These are phyloP conservation scores for Apis dorsata DNA, from an alignment of 1,140 invertebrate genomes.

Conservation along the genomic window DNA sequence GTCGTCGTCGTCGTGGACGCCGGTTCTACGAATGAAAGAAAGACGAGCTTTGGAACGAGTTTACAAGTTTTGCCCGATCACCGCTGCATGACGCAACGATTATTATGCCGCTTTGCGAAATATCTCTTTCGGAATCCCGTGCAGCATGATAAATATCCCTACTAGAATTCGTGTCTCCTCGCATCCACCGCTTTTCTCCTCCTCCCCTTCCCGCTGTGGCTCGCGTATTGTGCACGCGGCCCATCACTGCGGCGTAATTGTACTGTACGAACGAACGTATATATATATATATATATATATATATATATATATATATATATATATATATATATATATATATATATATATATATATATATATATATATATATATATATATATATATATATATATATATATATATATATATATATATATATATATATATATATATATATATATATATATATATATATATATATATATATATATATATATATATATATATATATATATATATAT, in stretches of 20 bases:
- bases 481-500: too few species aligned
- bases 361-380: too few species aligned
- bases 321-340: too few species aligned
- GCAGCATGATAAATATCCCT: constrained; percentile 9
- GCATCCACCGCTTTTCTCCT: neutral
- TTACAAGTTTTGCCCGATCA: constrained; percentile 8
- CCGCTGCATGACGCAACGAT: constrained; percentile 14
- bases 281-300: too few species aligned
- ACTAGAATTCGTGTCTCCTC: constrained; percentile 29
- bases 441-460: too few species aligned
- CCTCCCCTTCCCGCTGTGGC: constrained; percentile 4
- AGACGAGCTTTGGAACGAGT: constrained; percentile 27
- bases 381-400: too few species aligned
- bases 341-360: too few species aligned
- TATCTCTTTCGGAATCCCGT: constrained; percentile 13
- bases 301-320: too few species aligned
- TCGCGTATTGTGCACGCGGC: neutral
- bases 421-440: too few species aligned
- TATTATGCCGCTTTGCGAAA: constrained; percentile 21
- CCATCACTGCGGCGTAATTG: neutral
- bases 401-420: too few species aligned
- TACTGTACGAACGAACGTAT: too few species aligned
- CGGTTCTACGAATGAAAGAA: neutral
- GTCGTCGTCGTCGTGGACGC: constrained; percentile 6
- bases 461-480: too few species aligned